Base-by-base conservation (phyloP, 2,888 invertebrate genomes). In the Xestobium rufovillosum region DNA sequence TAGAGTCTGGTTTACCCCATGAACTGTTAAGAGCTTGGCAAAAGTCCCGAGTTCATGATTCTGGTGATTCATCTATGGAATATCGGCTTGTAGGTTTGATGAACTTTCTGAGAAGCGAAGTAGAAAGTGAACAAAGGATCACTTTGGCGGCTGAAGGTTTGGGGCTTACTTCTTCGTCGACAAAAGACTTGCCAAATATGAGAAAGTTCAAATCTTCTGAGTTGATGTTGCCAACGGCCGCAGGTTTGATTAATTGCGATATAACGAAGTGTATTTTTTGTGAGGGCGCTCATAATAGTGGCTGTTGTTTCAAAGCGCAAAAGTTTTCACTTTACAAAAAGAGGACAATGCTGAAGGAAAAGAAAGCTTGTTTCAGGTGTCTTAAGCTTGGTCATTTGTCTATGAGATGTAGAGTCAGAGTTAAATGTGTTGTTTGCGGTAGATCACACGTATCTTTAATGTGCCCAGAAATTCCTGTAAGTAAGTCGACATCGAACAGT, bases 1-100 rank as follows among this genome's bases (percentile, higher is more conserved):
- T 57, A 11, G 57, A 57, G 34, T 56, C 54, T 2, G 44, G 47
- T 35, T 36, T 58, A 9, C 57, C 55, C 2, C 43, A 49, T 9
- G 50, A 50, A 3, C 32, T 52, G 4, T 35, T 56, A 14, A 12
- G 50, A 23, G 45, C 45, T n/a, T 57, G 55, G 55, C 45, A 47
- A 34, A 17, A 44, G 14, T 37, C 43, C 14, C 4, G 32, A 33
- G 27, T 26, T 26, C 14, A 26, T 2, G 10, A 27, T 13, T 26
- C 26, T n/a, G 11, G n/a, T n/a, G n/a, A n/a, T 19, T 8, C 13
- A 9, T 30, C 42, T 8, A 6, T 31, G 11, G 31, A 44, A 28
- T 12, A 16, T 11, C 34, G 16, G 2, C 23, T 41, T n/a, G 31
- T 34, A 16, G 31, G 30, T 9, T 28, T 38, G 11, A 43, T 52